phyloP scores from a whole-genome alignment of 2,797 vertebrate genomes.

The Sciaenops ocellatus region DNA sequence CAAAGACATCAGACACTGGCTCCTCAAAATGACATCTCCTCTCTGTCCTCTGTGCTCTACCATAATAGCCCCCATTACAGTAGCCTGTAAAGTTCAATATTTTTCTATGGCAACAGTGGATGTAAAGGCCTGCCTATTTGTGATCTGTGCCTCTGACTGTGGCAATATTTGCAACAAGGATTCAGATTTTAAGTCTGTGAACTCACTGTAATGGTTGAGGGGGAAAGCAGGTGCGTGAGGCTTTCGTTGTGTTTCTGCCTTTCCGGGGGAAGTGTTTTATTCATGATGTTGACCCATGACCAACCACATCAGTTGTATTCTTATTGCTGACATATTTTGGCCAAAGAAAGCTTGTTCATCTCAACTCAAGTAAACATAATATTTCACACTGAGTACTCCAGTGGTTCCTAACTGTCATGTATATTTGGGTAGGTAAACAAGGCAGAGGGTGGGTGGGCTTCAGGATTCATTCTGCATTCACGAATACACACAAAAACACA shows the following conservation, averaged over 20 bases:
- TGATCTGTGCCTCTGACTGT: conserved; percentile 15
- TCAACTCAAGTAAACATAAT: background rate
- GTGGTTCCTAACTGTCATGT: background rate
- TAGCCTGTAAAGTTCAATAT: conserved; percentile 19
- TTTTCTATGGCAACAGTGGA: conserved; percentile 56
- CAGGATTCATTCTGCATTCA: conserved; percentile 45
- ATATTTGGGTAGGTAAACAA: conserved; percentile 30
- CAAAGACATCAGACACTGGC: conserved; percentile 6
- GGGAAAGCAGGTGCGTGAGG: background rate
- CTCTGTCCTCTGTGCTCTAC: background rate
- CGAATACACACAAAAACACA: conserved; percentile 19
- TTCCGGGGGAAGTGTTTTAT: conserved; percentile 2
- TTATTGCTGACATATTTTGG: background rate
- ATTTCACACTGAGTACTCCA: conserved; percentile 3
- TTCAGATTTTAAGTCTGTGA: conserved; percentile 7
- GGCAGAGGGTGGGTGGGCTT: conserved; percentile 34
- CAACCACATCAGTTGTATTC: background rate
- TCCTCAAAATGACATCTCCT: conserved; percentile 33
- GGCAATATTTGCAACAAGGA: conserved; percentile 23
- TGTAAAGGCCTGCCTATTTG: conserved; percentile 11
- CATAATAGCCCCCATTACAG: conserved; percentile 23
- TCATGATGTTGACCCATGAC: conserved; percentile 13
- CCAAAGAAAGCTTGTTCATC: conserved; percentile 10
- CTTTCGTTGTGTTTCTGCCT: background rate
- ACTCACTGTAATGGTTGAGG: background rate